Percentiles rank a stretch among this genome's conserved stretches.
Conservation (phyloP, 2,113 vertebrate genomes). For the Marcusenius ussheri region DNA sequence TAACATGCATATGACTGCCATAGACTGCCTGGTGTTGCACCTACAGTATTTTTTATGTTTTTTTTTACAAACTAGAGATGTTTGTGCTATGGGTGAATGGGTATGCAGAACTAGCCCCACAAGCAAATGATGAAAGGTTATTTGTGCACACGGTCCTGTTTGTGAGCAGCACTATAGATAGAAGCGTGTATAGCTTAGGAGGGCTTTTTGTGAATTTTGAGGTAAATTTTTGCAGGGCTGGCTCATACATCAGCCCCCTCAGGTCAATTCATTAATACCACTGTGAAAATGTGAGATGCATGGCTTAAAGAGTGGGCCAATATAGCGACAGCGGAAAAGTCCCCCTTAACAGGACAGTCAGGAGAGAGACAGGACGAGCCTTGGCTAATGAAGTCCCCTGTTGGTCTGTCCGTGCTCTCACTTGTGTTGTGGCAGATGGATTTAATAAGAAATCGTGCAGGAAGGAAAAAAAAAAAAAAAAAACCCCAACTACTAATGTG, state of each 20-base stretch:
- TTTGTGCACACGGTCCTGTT: background rate
- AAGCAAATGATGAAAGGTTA: background rate
- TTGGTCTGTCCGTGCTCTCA: background rate
- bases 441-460: background rate
- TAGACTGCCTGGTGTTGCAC: background rate
- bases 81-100: background rate
- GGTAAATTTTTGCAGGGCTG: background rate
- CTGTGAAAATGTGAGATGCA: background rate
- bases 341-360: background rate
- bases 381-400: conserved; percentile 2
- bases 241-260: background rate
- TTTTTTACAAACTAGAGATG: background rate
- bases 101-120: background rate
- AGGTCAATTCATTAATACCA: background rate
- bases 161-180: background rate
- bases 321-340: background rate
- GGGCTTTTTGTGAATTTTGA: background rate
- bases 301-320: background rate
- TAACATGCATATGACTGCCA: background rate
- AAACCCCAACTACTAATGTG: conserved; percentile 20
- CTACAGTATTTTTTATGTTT: background rate
- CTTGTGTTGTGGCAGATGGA: background rate
- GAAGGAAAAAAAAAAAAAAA: background rate
- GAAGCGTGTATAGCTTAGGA: background rate
- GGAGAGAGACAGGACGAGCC: background rate